A percentile compares a stretch with the other conserved stretches of the same genome.
These are phyloP conservation scores for Eurypyga helias DNA, from an alignment of 2,113 vertebrate genomes.

Conservation along the genomic window DNA sequence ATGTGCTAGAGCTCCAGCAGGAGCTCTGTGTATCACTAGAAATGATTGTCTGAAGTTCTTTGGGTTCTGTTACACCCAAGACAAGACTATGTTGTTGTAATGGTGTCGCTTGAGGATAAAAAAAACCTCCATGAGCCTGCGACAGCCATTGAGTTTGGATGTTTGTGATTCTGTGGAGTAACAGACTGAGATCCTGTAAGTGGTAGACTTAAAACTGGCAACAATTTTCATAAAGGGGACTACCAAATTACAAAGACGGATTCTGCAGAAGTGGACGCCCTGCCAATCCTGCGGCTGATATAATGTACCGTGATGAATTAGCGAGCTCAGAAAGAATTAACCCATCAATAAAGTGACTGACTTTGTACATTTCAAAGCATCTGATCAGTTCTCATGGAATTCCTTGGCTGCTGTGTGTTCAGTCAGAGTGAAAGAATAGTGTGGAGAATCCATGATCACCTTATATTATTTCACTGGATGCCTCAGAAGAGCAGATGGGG, in stretches of 20 bases:
- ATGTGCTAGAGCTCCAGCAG: neutral
- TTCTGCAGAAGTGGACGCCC: neutral
- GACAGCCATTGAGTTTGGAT: neutral
- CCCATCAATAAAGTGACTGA: conserved; percentile 4
- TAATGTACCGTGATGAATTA: neutral
- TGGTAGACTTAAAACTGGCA: conserved; percentile 13
- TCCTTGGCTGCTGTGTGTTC: neutral
- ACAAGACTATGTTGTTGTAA: neutral
- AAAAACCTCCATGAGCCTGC: neutral
- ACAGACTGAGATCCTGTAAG: neutral
- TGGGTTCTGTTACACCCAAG: neutral
- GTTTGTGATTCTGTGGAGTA: neutral
- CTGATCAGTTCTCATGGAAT: neutral
- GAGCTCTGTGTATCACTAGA: neutral
- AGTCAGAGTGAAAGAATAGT: neutral
- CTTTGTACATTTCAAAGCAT: conserved; percentile 9
- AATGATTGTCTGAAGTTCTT: neutral
- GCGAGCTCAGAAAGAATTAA: neutral
- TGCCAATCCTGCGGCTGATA: neutral
- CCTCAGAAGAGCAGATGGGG: neutral
- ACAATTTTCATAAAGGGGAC: neutral
- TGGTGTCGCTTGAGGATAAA: neutral
- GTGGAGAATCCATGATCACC: neutral
- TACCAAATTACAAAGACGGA: neutral
- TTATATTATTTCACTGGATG: neutral